Evolutionary conservation across 2,797 vertebrate species (phyloP).

Genomic region (Pelodytes ibericus): DNA sequence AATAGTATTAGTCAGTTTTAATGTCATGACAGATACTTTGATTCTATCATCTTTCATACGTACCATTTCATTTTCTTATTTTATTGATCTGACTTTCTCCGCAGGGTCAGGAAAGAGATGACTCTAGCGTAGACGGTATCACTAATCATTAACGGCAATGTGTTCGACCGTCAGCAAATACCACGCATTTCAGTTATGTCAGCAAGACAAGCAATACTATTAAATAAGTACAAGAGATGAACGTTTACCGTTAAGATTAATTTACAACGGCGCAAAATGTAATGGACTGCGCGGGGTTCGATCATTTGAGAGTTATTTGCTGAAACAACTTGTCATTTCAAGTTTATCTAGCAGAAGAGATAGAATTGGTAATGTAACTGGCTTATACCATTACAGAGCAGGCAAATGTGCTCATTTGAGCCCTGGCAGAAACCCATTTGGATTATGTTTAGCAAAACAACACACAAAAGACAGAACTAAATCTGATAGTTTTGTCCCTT

Average conservation of each 20-base stretch:
- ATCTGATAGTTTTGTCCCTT: too few species aligned
- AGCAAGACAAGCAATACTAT: constrained; percentile 54
- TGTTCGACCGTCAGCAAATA: constrained; percentile 64
- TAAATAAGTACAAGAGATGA: constrained; percentile 64
- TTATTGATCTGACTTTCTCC: constrained; percentile 56
- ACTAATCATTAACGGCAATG: constrained; percentile 70
- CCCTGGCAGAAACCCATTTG: constrained; percentile 9
- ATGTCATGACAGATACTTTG: constrained; percentile 57
- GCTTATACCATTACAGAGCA: constrained; percentile 54
- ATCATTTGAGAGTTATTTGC: constrained; percentile 56
- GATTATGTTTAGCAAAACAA: background rate
- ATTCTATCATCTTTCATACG: constrained; percentile 67
- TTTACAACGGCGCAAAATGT: constrained; percentile 69
- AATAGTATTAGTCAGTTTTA: constrained; percentile 64
- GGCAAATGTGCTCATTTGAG: constrained; percentile 49
- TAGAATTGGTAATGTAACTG: constrained; percentile 63
- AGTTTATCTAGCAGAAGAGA: constrained; percentile 66
- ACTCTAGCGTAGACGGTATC: constrained; percentile 69
- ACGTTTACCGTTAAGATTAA: constrained; percentile 73
- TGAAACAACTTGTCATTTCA: constrained; percentile 63
- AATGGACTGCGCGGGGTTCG: constrained; percentile 69
- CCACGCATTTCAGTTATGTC: constrained; percentile 59
- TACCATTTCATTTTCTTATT: constrained; percentile 71
- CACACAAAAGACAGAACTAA: background rate
- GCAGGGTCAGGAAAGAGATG: constrained; percentile 75